Percentiles rank a stretch among this genome's conserved stretches.
Conservation (phyloP, 64 coral and sea anemone genomes). For the Orbicella faveolata region DNA sequence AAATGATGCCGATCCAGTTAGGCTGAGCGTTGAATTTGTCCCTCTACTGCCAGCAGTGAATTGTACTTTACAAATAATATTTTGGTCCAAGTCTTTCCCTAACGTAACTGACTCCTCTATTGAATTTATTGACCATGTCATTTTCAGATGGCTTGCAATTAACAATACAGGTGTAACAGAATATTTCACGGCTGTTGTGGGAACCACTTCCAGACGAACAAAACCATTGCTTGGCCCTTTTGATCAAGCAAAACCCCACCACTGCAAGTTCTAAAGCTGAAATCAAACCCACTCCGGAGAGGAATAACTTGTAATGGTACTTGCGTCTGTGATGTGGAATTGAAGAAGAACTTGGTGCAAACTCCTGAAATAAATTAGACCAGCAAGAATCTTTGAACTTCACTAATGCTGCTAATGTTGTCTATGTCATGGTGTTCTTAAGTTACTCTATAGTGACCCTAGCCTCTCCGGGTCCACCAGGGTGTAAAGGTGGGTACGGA, state of each 20-base stretch:
- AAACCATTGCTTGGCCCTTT: slow-evolving; percentile 53
- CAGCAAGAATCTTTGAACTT: too few relatives aligned
- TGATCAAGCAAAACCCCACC: slow-evolving; percentile 64
- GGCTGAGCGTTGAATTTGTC: slow-evolving; percentile 49
- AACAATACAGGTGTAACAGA: slow-evolving; percentile 35
- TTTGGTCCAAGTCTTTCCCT: slow-evolving; percentile 69
- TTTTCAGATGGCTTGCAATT: slow-evolving; percentile 42
- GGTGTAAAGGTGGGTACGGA: too few relatives aligned
- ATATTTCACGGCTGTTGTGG: slow-evolving; percentile 47
- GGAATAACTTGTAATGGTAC: slow-evolving; percentile 22
- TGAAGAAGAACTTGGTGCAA: slow-evolving; percentile 61
- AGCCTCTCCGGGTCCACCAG: too few relatives aligned
- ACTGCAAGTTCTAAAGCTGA: slow-evolving; percentile 71
- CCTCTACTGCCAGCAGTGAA: slow-evolving; percentile 45
- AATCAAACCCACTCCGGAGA: slow-evolving; percentile 49
- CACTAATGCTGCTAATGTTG: too few relatives aligned
- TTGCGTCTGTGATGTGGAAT: slow-evolving; percentile 58
- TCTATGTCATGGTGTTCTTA: too few relatives aligned
- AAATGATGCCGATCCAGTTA: background rate
- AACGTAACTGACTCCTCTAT: slow-evolving; percentile 31
- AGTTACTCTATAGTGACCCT: too few relatives aligned
- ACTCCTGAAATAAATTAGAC: background rate
- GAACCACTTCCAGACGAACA: slow-evolving; percentile 37
- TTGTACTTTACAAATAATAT: slow-evolving; percentile 30
- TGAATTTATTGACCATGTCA: slow-evolving; percentile 52